Percentiles rank a stretch among this genome's conserved stretches.
Evolutionary conservation across 2,113 vertebrate species (phyloP).

Genomic region (Ictalurus punctatus): DNA sequence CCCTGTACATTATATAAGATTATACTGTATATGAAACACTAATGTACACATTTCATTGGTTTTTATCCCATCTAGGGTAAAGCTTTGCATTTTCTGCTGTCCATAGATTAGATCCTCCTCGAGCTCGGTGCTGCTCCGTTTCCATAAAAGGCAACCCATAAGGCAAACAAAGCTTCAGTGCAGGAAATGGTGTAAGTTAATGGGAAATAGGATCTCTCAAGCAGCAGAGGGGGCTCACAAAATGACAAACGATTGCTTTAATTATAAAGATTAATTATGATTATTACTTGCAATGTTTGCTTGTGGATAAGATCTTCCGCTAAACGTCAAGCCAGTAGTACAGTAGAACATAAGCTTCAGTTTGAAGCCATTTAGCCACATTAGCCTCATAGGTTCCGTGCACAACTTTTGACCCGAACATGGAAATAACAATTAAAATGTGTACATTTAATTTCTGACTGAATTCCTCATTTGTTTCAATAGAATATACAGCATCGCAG

Average conservation of each 20-base stretch:
- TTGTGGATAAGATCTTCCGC: slow-evolving; percentile 34
- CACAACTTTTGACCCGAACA: not conserved
- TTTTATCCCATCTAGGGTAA: not conserved
- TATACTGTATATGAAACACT: not conserved
- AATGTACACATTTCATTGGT: not conserved
- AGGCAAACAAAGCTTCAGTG: not conserved
- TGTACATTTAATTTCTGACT: not conserved
- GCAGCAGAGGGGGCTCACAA: not conserved
- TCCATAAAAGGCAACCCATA: not conserved
- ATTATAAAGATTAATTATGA: slow-evolving; percentile 4
- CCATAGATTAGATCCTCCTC: not conserved
- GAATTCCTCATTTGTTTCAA: not conserved
- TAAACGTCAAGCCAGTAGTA: slow-evolving; percentile 42
- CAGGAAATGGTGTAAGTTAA: slow-evolving; percentile 4
- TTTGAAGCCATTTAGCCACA: not conserved
- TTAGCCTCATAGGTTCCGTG: not conserved
- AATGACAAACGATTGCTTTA: not conserved
- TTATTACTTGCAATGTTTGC: slow-evolving; percentile 23
- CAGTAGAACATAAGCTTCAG: not conserved
- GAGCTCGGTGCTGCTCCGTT: not conserved
- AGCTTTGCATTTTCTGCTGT: no score
- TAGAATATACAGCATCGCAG: not conserved
- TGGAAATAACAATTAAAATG: not conserved
- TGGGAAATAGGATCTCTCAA: not conserved
- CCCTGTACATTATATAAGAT: not conserved